These are phyloP conservation scores for Zaprionus bogoriensis DNA, from an alignment of 2,888 invertebrate genomes.

Conservation along the genomic window DNA sequence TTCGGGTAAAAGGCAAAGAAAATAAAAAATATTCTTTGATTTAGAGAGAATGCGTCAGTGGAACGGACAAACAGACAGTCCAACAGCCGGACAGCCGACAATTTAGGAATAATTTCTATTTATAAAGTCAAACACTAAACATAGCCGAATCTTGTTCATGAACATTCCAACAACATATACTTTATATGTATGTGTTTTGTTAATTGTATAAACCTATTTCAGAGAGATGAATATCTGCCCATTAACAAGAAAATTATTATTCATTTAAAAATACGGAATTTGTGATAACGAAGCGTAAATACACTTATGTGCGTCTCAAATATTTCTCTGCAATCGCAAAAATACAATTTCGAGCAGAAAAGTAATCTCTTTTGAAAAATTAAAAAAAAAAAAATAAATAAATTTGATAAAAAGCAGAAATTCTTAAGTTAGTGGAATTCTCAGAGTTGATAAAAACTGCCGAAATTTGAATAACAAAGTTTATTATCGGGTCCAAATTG, in stretches of 20 bases:
- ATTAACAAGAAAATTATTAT: conserved; percentile 55
- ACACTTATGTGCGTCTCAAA: conserved; percentile 14
- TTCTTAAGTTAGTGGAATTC: neutral
- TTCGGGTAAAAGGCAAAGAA: neutral
- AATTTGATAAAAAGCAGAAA: too few species aligned
- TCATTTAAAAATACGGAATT: too few species aligned
- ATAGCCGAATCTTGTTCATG: conserved; percentile 29
- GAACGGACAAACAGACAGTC: too few species aligned
- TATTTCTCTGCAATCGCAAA: conserved; percentile 39
- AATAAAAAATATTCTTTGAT: conserved; percentile 9
- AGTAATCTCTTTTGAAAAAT: conserved; percentile 6
- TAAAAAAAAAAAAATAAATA: neutral
- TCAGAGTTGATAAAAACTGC: neutral
- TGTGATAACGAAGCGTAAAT: neutral
- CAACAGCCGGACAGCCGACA: conserved; percentile 18
- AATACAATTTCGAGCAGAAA: conserved; percentile 33
- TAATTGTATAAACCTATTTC: conserved; percentile 31
- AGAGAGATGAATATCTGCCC: conserved; percentile 34
- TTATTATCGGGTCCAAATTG: conserved; percentile 22
- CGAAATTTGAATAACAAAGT: neutral
- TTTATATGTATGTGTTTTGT: conserved; percentile 17
- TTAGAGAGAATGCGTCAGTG: conserved; percentile 31
- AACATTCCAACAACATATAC: conserved; percentile 18
- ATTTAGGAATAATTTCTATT: conserved; percentile 62
- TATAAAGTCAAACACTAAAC: conserved; percentile 38